Conservation (phyloP, 2,888 invertebrate genomes). For the Clusia tigrina region DNA sequence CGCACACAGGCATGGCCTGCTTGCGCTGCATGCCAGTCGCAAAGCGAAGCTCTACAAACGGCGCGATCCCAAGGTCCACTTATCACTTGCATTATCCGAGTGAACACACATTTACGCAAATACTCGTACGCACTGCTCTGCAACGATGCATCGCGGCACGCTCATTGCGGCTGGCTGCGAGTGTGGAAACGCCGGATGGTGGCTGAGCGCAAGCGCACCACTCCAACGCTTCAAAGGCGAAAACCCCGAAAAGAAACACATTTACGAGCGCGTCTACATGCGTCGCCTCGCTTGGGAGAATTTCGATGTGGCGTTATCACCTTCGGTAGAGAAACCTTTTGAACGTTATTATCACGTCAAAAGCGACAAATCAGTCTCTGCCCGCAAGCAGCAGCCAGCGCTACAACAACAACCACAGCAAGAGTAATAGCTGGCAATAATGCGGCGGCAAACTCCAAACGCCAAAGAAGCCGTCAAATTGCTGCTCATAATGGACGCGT, state of each 20-base stretch:
- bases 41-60: constrained; percentile 43
- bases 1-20: not conserved
- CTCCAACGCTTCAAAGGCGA: not conserved
- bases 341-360: constrained; percentile 37
- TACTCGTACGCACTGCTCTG: not conserved
- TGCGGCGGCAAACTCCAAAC: constrained; percentile 55
- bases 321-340: not conserved
- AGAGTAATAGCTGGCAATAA: constrained; percentile 11
- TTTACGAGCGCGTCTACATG: no score
- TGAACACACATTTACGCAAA: constrained; percentile 6
- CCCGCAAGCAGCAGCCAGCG: constrained; percentile 18
- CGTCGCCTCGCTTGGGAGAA: no score
- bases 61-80: constrained; percentile 52
- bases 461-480: constrained; percentile 58
- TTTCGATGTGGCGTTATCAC: constrained; percentile 46
- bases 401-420: no score
- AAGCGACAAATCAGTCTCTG: constrained; percentile 41
- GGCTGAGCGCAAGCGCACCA: constrained; percentile 24
- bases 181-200: constrained; percentile 27
- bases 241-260: not conserved
- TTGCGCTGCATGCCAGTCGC: not conserved
- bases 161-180: no score
- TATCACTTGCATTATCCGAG: constrained; percentile 3
- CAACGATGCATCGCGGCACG: no score
- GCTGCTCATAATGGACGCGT: constrained; percentile 61